Evolutionary conservation across 2,113 vertebrate species (phyloP).

Genomic region (Brienomyrus brachyistius): DNA sequence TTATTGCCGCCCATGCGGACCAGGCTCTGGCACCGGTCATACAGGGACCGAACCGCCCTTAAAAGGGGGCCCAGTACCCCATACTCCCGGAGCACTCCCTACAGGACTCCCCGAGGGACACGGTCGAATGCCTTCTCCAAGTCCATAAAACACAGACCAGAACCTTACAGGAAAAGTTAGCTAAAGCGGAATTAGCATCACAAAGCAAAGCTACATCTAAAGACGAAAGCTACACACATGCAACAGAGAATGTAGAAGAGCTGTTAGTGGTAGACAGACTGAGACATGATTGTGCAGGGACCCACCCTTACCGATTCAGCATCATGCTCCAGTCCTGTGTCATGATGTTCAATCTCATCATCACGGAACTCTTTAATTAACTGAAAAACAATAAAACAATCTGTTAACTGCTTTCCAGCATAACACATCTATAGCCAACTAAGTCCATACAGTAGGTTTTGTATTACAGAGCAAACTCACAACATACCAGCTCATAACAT

Average conservation of each 20-base stretch:
- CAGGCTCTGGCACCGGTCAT: too few relatives aligned
- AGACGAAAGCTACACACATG: not conserved
- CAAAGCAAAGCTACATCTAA: not conserved
- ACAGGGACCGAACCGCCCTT: too few relatives aligned
- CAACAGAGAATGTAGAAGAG: not conserved
- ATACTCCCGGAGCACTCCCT: too few relatives aligned
- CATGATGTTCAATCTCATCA: slow-evolving; percentile 89
- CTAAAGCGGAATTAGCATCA: not conserved
- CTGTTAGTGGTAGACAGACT: not conserved
- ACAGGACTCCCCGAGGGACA: too few relatives aligned
- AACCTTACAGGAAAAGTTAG: not conserved
- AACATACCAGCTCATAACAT: not conserved
- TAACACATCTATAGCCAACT: not conserved
- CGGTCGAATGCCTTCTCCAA: too few relatives aligned
- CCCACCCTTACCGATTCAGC: slow-evolving; percentile 73
- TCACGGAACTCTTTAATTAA: slow-evolving; percentile 87
- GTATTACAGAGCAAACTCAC: not conserved
- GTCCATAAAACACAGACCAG: too few relatives aligned
- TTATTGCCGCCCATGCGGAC: too few relatives aligned
- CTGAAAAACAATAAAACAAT: slow-evolving; percentile 46
- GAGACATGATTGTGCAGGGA: not conserved
- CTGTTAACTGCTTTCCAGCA: not conserved
- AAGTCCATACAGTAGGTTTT: not conserved
- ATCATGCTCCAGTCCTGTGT: slow-evolving; percentile 76
- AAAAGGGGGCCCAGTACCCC: too few relatives aligned